phyloP scores from a whole-genome alignment of 2,113 vertebrate genomes.

The Trematomus loennbergii region DNA sequence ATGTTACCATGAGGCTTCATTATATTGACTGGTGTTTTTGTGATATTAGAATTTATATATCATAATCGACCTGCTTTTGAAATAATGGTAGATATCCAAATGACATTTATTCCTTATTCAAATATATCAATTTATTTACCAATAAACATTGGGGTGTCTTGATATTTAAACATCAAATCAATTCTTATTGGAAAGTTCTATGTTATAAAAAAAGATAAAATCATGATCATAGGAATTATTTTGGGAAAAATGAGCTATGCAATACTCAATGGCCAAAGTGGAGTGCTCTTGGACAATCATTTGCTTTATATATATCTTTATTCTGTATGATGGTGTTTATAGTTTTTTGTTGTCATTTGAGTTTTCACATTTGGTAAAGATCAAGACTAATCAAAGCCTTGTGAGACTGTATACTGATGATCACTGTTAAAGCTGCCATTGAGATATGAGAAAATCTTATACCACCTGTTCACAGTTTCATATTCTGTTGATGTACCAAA shows the following conservation, averaged over 20 bases:
- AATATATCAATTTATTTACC: neutral
- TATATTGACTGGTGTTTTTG: neutral
- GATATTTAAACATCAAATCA: neutral
- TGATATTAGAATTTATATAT: too few relatives aligned
- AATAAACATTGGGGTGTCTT: neutral
- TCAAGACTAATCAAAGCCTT: constrained; percentile 78
- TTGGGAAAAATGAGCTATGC: neutral
- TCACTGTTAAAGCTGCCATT: constrained; percentile 78
- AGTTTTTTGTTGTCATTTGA: constrained; percentile 82
- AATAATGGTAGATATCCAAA: neutral
- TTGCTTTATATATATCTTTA: constrained; percentile 79
- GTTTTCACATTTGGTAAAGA: constrained; percentile 84
- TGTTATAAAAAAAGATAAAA: too few relatives aligned
- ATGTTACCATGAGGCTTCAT: neutral
- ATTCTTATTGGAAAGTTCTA: neutral
- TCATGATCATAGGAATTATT: neutral
- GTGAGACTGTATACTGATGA: constrained; percentile 79
- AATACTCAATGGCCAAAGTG: neutral
- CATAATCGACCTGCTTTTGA: too few relatives aligned
- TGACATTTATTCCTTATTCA: neutral
- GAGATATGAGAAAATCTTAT: constrained; percentile 64
- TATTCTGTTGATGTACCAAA: constrained; percentile 57
- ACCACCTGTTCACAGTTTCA: constrained; percentile 61
- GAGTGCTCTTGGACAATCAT: constrained; percentile 76
- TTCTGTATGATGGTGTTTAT: constrained; percentile 93